Base-by-base conservation (phyloP, 1,140 invertebrate genomes). In the Neomicropteryx cornuta region DNA sequence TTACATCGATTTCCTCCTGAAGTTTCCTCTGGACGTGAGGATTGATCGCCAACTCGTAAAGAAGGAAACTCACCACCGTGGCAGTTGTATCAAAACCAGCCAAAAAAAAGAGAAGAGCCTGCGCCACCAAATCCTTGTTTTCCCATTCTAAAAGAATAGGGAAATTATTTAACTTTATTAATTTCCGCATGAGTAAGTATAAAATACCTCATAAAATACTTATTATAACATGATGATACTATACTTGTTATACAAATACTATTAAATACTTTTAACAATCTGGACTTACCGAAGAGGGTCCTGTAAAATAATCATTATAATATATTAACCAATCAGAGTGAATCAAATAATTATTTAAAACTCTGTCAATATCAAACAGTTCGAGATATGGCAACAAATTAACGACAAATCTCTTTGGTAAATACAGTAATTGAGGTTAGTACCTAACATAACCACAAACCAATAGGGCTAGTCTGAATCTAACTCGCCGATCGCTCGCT, bases 21-120 rank as follows among this genome's bases (percentile, higher is more conserved):
- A 71, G 28, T 38, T 53, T 60, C 11, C 61, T 49, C 47, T 71
- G 68, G 14, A 71, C 49, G 6, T 71, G 60, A 6, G 60, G 66
- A 53, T 78, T 58, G 5, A 62, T 43, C 0, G 75, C 71, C 33
- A 81, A 51, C 32, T 66, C 57, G 43, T 72, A 54, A 5, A 53
- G 45, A 18, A 54, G 34, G 42, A 65, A 68, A 29, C 51, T 52
- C 36, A 68, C 51, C 1, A 60, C 22, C 11, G 50, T 56, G 0
- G 62, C 59, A 0, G 59, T 69, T 0, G 76, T 75, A 27, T 78
- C 76, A 47, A 71, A 79, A 17, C 79, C 78, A 19, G 76, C 78
- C 17, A 79, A 48, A 46, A 77, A 73, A 44, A 78, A 77, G 1
- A 75, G 43, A 30, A 75, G 59, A 13, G 70, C 70, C 53, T 77